Base-by-base conservation (phyloP, 2,113 vertebrate species). In the Halcyon senegalensis region DNA sequence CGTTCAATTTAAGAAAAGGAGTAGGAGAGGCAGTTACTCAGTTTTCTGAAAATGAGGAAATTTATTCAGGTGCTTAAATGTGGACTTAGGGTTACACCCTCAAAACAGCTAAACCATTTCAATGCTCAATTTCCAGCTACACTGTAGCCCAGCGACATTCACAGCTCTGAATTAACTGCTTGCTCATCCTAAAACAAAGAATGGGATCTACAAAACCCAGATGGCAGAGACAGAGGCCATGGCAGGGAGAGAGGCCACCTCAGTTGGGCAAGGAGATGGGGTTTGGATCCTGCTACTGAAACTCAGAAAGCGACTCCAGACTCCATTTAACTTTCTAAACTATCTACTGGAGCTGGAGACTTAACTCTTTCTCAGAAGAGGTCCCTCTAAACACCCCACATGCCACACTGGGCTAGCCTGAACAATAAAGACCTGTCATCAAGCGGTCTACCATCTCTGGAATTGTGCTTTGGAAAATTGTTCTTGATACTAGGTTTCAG, bases 11-110 rank as follows among this genome's bases (percentile, higher is more conserved):
- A 91, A 87, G 60, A 84, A 85, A 77, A 28, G 13, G 43, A 90
- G 28, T 28, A 78, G 89, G 56, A 94, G 43, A 11, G 5, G 18
- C 18, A 83, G 63, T 24, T 74, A 66, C n/a, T 44, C 23, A 19
- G 7, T 84, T 86, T 90, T 90, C 89, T 93, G 46, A 84, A 96
- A 94, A 78, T 7, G 9, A 55, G 16, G 31, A 59, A 39, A 82
- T 79, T 31, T 78, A 53, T 94, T 95, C 56, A 74, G 35, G 39
- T 83, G 7, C 50, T 51, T 79, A 79, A 55, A 79, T 78, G 21
- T 21, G 35, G 39, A 60, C 21, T 21, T 79, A 44, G 21, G 28
- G 31, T 79, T 83, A 59, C 30, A 59, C 59, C 30, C 30, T 84
- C 43, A n/a, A 63, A 90, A 55, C 10, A 46, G 30, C 50, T 39